Percentiles rank a stretch among this genome's conserved stretches.
Evolutionary conservation across 2,797 vertebrate genomes (phyloP).

Genomic region (Chaetodon trifasciatus): DNA sequence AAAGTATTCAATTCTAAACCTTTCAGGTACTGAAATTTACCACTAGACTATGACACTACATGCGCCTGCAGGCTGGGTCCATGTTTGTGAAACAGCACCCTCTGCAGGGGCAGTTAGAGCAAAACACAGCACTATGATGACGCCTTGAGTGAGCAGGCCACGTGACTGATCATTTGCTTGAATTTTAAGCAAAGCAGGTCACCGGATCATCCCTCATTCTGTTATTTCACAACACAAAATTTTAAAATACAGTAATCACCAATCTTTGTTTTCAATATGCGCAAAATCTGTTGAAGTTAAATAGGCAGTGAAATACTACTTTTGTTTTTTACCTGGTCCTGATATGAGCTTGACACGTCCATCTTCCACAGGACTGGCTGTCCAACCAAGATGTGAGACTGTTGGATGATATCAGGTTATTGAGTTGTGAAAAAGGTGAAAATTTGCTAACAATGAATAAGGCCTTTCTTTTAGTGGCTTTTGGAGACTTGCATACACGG

Average conservation of each 20-base stretch:
- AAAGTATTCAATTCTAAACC: not conserved
- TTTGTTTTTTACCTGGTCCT: conserved; percentile 63
- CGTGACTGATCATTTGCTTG: not conserved
- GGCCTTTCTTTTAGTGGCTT: not conserved
- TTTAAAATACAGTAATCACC: not conserved
- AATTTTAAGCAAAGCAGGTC: not conserved
- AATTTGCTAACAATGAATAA: not conserved
- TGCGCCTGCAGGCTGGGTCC: not conserved
- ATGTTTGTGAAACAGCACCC: conserved; percentile 29
- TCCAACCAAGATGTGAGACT: conserved; percentile 79
- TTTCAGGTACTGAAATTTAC: not conserved
- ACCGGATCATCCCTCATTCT: not conserved
- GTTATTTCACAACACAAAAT: not conserved
- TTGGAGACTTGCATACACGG: fast-evolving
- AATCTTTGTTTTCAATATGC: not conserved
- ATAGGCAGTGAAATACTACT: not conserved
- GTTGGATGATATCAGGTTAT: conserved; percentile 62
- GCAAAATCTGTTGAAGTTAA: not conserved
- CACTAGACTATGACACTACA: not conserved
- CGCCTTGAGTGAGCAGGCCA: not conserved
- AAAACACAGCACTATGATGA: not conserved
- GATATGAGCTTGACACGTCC: conserved; percentile 19
- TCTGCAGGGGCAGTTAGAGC: conserved; percentile 14
- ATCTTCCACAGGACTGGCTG: conserved; percentile 76
- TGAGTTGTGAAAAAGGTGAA: not conserved